phyloP scores from a whole-genome alignment of 2,113 vertebrate species.

The Casuarius casuarius region DNA sequence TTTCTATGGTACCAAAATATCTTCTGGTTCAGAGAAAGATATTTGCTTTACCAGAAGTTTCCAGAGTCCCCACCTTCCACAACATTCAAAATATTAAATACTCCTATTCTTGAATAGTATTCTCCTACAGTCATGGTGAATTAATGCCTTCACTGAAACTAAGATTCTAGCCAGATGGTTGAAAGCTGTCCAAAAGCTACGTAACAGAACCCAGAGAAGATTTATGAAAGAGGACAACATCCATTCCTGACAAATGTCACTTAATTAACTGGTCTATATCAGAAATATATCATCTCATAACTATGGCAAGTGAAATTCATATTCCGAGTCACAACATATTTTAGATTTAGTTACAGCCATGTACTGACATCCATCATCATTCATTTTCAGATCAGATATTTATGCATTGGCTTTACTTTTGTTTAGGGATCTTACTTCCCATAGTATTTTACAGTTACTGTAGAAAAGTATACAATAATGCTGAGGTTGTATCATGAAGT shows the following conservation, averaged over 20 bases:
- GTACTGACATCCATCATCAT: neutral
- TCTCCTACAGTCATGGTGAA: neutral
- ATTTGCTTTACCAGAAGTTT: neutral
- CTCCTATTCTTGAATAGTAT: neutral
- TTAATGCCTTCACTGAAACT: neutral
- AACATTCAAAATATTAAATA: neutral
- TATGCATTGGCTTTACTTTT: neutral
- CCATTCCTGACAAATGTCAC: neutral
- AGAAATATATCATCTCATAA: neutral
- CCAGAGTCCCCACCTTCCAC: accelerated
- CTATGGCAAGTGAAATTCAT: neutral
- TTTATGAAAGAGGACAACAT: neutral
- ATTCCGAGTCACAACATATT: neutral
- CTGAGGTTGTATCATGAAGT: neutral
- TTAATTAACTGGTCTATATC: neutral
- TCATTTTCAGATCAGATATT: neutral
- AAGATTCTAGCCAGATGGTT: neutral
- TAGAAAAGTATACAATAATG: neutral
- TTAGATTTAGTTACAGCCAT: neutral
- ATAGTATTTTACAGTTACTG: neutral
- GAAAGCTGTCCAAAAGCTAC: neutral
- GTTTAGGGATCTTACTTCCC: neutral
- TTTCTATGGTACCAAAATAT: neutral
- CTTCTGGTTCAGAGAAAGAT: neutral
- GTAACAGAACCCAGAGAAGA: neutral